These are phyloP conservation scores for Camponotus floridanus DNA, from an alignment of 1,140 invertebrate species.

Conservation along the genomic window DNA sequence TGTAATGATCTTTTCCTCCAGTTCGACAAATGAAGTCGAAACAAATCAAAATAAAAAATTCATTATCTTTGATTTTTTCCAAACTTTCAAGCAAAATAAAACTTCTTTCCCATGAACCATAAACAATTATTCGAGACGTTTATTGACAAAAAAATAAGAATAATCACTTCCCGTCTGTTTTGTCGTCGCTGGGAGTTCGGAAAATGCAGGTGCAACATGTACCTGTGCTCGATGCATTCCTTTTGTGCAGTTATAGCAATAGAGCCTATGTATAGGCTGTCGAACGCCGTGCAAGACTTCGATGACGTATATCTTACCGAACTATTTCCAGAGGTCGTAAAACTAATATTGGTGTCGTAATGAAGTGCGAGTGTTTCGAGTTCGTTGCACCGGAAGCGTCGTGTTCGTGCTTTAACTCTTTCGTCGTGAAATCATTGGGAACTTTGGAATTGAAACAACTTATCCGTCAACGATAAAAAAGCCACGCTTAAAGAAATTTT, in stretches of 20 bases:
- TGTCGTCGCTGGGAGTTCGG: not conserved
- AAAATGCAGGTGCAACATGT: conserved; percentile 66
- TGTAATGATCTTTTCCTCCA: not conserved
- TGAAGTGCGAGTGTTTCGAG: conserved; percentile 66
- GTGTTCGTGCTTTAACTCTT: conserved; percentile 74
- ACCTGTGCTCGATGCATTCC: conserved; percentile 53
- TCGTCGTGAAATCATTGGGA: conserved; percentile 61
- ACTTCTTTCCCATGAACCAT: not conserved
- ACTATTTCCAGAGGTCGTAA: conserved; percentile 79
- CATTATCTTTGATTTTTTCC: not conserved
- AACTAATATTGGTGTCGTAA: conserved; percentile 74
- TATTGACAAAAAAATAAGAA: not conserved
- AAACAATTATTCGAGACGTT: not conserved
- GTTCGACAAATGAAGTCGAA: not conserved
- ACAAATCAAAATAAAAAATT: not conserved
- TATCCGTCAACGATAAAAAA: conserved; percentile 62
- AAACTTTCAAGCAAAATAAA: not conserved
- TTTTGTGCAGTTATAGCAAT: conserved; percentile 4
- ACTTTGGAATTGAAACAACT: conserved; percentile 60
- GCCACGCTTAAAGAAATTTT: conserved; percentile 8
- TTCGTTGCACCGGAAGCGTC: conserved; percentile 79
- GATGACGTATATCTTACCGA: conserved; percentile 66
- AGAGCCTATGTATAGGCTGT: conserved; percentile 47
- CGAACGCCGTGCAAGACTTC: conserved; percentile 62
- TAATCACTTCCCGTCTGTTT: not conserved